A percentile compares a stretch with the other conserved stretches of the same genome.
Conservation (phyloP, 2,797 vertebrate species). For the Sebastes diaconus region DNA sequence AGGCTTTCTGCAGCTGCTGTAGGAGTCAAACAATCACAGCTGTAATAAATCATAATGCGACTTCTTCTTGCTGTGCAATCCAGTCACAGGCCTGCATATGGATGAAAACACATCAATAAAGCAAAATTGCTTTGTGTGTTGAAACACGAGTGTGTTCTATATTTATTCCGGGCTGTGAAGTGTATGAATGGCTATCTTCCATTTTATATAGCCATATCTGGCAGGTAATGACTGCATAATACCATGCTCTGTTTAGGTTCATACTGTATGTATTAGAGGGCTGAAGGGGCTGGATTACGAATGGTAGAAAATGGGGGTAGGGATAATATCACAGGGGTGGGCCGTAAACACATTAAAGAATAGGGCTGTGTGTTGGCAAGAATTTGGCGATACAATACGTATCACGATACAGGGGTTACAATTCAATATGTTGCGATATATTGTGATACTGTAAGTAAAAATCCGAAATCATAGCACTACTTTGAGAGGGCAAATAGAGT, state of each 20-base stretch:
- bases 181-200: constrained; percentile 11
- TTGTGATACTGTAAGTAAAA: too few species aligned
- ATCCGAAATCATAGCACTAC: too few species aligned
- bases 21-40: constrained; percentile 42
- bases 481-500: too few species aligned
- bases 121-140: constrained; percentile 41
- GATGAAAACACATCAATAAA: constrained; percentile 49
- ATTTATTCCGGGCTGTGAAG: constrained; percentile 14
- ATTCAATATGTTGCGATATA: too few species aligned
- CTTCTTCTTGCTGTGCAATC: constrained; percentile 26
- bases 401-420: too few species aligned
- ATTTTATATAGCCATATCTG: constrained; percentile 21
- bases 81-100: constrained; percentile 22
- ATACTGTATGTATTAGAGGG: constrained; percentile 4
- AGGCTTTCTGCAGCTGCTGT: constrained; percentile 29
- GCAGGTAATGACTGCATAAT: constrained; percentile 23
- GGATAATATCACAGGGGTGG: not conserved
- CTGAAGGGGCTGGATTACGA: not conserved
- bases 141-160: constrained; percentile 2
- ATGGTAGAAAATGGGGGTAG: not conserved
- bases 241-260: constrained; percentile 3
- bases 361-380: not conserved
- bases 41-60: constrained; percentile 57
- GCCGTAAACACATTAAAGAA: constrained; percentile 17
- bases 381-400: too few species aligned